A percentile compares a stretch with the other conserved stretches of the same genome.
phyloP scores from a whole-genome alignment of 92 coral and sea anemone genomes.

The Actinostola sp. region DNA sequence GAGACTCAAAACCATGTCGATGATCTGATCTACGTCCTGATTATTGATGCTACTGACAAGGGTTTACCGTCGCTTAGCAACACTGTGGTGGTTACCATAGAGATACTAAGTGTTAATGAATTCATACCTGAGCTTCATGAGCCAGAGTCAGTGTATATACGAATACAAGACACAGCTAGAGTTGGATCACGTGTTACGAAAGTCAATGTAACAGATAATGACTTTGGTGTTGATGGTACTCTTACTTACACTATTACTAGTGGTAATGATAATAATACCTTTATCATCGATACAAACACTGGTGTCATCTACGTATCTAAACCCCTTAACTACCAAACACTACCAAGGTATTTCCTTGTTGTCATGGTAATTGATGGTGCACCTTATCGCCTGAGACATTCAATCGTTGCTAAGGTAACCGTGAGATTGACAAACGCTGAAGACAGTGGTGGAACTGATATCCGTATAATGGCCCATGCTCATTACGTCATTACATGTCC shows the following conservation, averaged over 20 bases:
- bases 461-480: constrained; percentile 31
- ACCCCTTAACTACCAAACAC: constrained; percentile 61
- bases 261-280: constrained; percentile 63
- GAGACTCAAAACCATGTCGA: constrained; percentile 79
- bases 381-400: constrained; percentile 46
- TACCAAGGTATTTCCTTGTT: constrained; percentile 58
- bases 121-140: constrained; percentile 70
- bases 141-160: constrained; percentile 37
- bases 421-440: constrained; percentile 53
- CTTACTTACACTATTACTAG: constrained; percentile 52
- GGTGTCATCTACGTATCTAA: constrained; percentile 63
- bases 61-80: constrained; percentile 73
- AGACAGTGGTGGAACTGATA: constrained; percentile 72
- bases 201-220: constrained; percentile 75
- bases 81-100: constrained; percentile 63
- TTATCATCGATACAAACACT: constrained; percentile 60
- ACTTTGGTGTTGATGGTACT: constrained; percentile 78
- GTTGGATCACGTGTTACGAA: constrained; percentile 38
- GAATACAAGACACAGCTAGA: constrained; percentile 39
- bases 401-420: constrained; percentile 57
- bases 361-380: constrained; percentile 57
- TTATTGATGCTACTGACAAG: constrained; percentile 62
- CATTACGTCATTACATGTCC: constrained; percentile 40
- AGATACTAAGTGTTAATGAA: constrained; percentile 79
- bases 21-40: constrained; percentile 72